Conservation (phyloP, 2,797 vertebrate species). For the Muscicapa comitata region DNA sequence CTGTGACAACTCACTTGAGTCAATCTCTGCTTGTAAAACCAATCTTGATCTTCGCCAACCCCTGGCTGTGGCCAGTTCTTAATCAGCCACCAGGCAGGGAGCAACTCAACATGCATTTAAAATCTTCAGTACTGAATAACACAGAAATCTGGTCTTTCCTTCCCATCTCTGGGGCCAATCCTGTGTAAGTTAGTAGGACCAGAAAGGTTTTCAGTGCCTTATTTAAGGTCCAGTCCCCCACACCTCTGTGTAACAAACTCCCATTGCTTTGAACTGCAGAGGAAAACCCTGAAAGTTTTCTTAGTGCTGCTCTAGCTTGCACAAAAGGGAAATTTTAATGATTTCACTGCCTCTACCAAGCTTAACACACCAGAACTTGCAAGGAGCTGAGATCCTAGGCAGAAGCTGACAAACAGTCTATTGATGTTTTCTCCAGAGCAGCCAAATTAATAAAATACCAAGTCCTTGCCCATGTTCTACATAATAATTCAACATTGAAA, state of each 20-base stretch:
- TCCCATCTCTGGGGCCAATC: background rate
- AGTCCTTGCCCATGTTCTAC: background rate
- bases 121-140: background rate
- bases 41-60: background rate
- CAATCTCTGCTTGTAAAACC: background rate
- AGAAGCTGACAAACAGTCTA: background rate
- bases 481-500: slow-evolving; percentile 52
- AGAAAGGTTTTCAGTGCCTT: background rate
- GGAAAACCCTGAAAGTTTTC: background rate
- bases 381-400: background rate
- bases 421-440: background rate
- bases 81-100: background rate
- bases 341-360: background rate
- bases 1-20: background rate
- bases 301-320: background rate
- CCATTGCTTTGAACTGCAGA: background rate
- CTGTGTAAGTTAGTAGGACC: background rate
- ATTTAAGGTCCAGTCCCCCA: background rate
- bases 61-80: background rate
- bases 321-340: background rate
- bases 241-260: background rate
- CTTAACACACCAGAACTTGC: background rate
- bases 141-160: background rate
- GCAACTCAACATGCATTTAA: background rate
- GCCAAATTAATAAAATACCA: slow-evolving; percentile 18